These are phyloP conservation scores for Hanleya hanleyi DNA, from an alignment of 2,888 invertebrate genomes.

Conservation along the genomic window DNA sequence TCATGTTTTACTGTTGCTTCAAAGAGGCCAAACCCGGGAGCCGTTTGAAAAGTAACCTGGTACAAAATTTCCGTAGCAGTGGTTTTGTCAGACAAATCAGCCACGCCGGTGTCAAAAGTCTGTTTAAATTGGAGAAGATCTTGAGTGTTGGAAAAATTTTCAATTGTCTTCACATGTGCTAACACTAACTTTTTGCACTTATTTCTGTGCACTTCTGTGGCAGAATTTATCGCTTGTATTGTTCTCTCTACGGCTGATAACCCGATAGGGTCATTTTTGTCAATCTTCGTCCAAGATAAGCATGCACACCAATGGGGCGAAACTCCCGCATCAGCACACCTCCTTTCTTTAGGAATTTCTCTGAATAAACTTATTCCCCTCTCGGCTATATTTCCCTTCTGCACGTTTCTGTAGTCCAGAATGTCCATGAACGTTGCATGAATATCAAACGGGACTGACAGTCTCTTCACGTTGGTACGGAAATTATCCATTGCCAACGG, in stretches of 20 bases:
- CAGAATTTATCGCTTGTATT: background rate
- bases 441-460: background rate
- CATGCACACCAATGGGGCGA: background rate
- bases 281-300: background rate
- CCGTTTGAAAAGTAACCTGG: conserved; percentile 84
- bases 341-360: background rate
- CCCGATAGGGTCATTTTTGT: background rate
- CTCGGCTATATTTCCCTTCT: background rate
- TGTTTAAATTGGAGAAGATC: conserved; percentile 82
- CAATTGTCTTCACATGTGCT: conserved; percentile 81
- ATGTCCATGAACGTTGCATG: background rate
- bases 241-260: background rate
- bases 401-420: background rate
- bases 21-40: conserved; percentile 85
- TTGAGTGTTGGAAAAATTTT: conserved; percentile 80
- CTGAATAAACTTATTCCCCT: background rate
- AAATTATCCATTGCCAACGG: background rate
- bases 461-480: background rate
- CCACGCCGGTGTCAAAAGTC: conserved; percentile 83
- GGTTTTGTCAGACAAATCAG: conserved; percentile 81
- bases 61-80: conserved; percentile 79
- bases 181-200: conserved; percentile 74
- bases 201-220: conserved; percentile 60
- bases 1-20: conserved; percentile 85
- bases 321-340: background rate